Conservation (phyloP, 2,113 vertebrate species). For the Pelvicachromis taeniatus region DNA sequence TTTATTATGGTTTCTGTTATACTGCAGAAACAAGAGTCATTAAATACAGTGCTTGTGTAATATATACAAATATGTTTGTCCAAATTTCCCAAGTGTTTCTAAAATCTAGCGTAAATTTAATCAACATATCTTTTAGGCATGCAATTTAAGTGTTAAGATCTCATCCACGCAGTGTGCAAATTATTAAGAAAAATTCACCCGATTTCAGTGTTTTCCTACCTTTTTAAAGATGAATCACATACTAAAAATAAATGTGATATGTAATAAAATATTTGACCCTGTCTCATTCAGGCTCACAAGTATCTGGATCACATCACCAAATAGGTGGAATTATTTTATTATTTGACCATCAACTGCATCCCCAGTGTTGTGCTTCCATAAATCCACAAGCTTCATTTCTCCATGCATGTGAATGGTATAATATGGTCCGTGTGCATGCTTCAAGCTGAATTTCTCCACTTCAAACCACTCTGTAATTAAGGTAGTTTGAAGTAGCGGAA, state of each 20-base stretch:
- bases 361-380: slow-evolving; percentile 61
- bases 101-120: not conserved
- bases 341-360: slow-evolving; percentile 65
- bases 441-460: slow-evolving; percentile 46
- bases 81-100: slow-evolving; percentile 6
- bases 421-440: slow-evolving; percentile 56
- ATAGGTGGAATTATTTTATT: slow-evolving; percentile 71
- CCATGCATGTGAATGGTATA: slow-evolving; percentile 62
- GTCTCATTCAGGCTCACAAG: slow-evolving; percentile 69
- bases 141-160: not conserved
- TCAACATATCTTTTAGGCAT: slow-evolving; percentile 4
- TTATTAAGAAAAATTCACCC: not conserved
- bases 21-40: slow-evolving; percentile 17
- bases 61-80: slow-evolving; percentile 23
- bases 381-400: slow-evolving; percentile 40
- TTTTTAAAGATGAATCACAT: slow-evolving; percentile 35
- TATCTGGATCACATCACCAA: slow-evolving; percentile 70
- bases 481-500: slow-evolving; percentile 45
- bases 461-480: slow-evolving; percentile 43
- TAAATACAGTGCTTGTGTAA: slow-evolving; percentile 17
- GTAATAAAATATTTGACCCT: slow-evolving; percentile 68
- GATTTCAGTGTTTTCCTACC: slow-evolving; percentile 18
- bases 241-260: slow-evolving; percentile 38
- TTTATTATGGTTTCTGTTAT: slow-evolving; percentile 16
- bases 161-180: slow-evolving; percentile 1